Conservation (phyloP, 2,797 vertebrate genomes). For the Clamator glandarius region DNA sequence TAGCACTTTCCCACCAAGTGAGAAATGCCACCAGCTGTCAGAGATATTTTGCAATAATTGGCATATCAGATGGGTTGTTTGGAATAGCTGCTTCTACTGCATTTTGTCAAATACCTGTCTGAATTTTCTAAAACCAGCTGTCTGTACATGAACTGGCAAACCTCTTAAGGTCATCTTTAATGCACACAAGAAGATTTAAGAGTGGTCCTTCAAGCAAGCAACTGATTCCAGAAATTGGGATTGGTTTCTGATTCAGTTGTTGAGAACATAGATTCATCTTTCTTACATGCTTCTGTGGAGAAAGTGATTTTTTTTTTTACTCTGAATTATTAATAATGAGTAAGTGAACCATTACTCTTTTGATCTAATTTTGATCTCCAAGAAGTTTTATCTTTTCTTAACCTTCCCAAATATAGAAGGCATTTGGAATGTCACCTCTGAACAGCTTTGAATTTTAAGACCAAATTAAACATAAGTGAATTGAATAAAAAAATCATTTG, state of each 20-base stretch:
- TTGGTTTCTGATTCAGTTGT: background rate
- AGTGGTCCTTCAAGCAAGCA: background rate
- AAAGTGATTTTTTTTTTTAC: background rate
- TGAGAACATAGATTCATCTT: background rate
- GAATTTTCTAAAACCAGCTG: background rate
- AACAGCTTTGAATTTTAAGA: background rate
- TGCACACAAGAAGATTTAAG: background rate
- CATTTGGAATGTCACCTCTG: background rate
- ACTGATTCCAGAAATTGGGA: background rate
- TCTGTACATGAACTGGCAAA: background rate
- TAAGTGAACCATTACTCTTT: background rate
- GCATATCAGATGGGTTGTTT: background rate
- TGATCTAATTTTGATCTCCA: background rate
- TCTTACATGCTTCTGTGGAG: background rate
- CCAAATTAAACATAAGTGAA: background rate
- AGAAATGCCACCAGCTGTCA: background rate
- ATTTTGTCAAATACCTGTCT: background rate
- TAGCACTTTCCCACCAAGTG: background rate
- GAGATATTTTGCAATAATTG: background rate
- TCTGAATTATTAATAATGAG: background rate
- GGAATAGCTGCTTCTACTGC: background rate
- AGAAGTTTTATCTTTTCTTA: background rate
- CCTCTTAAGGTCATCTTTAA: background rate
- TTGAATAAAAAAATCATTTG: background rate
- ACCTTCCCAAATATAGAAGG: background rate